These are phyloP conservation scores for Sceliomorpha sp. DNA, from an alignment of 2,888 invertebrate species.

Conservation along the genomic window DNA sequence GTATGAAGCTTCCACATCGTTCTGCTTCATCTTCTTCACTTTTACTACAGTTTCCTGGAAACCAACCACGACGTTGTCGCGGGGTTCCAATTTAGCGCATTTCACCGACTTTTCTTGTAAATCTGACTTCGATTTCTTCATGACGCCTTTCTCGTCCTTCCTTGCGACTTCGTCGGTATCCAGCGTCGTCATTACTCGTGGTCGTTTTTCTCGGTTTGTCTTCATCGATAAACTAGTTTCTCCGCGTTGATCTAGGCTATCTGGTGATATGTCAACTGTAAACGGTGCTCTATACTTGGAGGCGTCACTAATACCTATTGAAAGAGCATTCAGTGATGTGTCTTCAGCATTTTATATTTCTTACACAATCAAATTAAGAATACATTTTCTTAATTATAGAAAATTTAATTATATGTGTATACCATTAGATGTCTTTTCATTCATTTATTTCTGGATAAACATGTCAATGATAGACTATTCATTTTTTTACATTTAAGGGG, in stretches of 20 bases:
- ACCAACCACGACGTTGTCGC: constrained; percentile 46
- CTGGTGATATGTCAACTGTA: constrained; percentile 2
- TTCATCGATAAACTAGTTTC: constrained; percentile 34
- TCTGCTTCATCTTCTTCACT: constrained; percentile 29
- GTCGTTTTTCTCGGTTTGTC: constrained; percentile 15
- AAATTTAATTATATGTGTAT: too few species aligned
- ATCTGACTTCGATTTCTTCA: constrained; percentile 28
- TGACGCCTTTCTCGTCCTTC: constrained; percentile 19
- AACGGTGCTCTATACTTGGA: constrained; percentile 2
- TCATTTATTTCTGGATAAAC: too few species aligned
- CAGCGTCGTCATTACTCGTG: constrained; percentile 15
- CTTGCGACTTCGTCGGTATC: constrained; percentile 13
- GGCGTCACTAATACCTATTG: constrained; percentile 18
- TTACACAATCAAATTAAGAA: too few species aligned
- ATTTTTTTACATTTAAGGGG: too few species aligned
- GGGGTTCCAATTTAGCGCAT: neutral
- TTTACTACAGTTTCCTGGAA: constrained; percentile 44
- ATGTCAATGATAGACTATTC: too few species aligned
- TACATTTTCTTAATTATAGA: too few species aligned
- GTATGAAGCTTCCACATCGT: constrained; percentile 22
- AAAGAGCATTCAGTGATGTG: too few species aligned
- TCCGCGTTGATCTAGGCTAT: constrained; percentile 12
- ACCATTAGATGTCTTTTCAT: too few species aligned
- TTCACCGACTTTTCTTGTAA: neutral
- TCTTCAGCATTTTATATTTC: too few species aligned